Evolutionary conservation across 2,113 vertebrate species (phyloP).

Genomic region (Myanophis thanlyinensis): DNA sequence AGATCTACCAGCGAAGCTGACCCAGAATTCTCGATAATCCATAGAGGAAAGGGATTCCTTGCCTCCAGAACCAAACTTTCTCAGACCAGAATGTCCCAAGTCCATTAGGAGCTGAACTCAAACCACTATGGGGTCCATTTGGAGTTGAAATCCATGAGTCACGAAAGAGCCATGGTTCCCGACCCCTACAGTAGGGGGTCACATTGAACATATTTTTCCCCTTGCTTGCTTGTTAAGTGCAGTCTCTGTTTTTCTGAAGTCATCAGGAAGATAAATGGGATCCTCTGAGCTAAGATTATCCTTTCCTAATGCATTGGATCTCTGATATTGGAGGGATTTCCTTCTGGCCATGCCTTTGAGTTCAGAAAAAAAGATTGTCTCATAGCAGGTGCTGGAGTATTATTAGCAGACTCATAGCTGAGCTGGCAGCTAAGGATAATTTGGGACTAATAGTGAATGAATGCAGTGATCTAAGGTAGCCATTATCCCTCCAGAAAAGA

Average conservation of each 20-base stretch:
- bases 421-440: conserved; percentile 24
- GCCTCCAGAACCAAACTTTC: not conserved
- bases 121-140: not conserved
- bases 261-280: not conserved
- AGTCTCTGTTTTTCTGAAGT: not conserved
- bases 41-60: not conserved
- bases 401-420: not conserved
- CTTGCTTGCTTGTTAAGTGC: not conserved
- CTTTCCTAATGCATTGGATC: not conserved
- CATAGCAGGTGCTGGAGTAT: not conserved
- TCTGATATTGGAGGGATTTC: conserved; percentile 1
- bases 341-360: not conserved
- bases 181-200: too few species aligned
- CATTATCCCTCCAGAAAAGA: conserved; percentile 32
- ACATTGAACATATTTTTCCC: not conserved
- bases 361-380: not conserved
- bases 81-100: not conserved
- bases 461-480: conserved; percentile 20
- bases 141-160: too few species aligned
- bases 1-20: not conserved
- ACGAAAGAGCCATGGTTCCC: too few species aligned
- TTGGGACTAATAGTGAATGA: conserved; percentile 31
- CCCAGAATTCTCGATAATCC: not conserved
- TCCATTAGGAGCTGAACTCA: not conserved
- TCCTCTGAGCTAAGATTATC: not conserved